These are phyloP conservation scores for Deroplatys truncata DNA, from an alignment of 2,888 invertebrate genomes.

Conservation along the genomic window DNA sequence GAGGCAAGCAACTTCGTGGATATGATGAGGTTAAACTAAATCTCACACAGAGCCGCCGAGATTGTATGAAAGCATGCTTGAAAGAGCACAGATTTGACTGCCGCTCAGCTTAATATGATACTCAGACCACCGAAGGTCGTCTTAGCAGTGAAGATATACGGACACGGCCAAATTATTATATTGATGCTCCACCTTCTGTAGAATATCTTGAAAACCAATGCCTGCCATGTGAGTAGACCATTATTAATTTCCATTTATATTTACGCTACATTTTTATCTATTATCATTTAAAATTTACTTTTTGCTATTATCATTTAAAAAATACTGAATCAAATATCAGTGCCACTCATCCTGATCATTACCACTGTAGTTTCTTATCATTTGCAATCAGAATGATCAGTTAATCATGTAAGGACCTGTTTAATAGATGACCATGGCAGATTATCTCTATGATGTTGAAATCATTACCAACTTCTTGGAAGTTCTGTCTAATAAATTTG, in stretches of 20 bases:
- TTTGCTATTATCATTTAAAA: too few relatives aligned
- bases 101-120: constrained; percentile 50
- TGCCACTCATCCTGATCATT: too few relatives aligned
- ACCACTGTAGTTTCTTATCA: too few relatives aligned
- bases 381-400: too few relatives aligned
- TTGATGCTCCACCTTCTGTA: constrained; percentile 41
- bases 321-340: too few relatives aligned
- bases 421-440: too few relatives aligned
- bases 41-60: constrained; percentile 47
- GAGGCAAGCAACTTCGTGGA: constrained; percentile 47
- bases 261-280: not conserved
- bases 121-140: constrained; percentile 45
- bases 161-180: constrained; percentile 45
- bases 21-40: constrained; percentile 44
- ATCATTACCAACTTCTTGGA: too few relatives aligned
- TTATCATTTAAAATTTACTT: too few relatives aligned
- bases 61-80: constrained; percentile 50
- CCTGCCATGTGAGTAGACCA: constrained; percentile 42
- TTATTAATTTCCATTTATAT: not conserved
- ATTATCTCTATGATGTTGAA: too few relatives aligned
- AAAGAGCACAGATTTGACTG: constrained; percentile 42
- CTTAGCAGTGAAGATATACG: constrained; percentile 48
- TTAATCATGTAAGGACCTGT: too few relatives aligned
- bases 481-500: too few relatives aligned
- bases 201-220: constrained; percentile 55